Evolutionary conservation across 2,797 vertebrate genomes (phyloP).

Genomic region (Enteromius unitaeniatus): DNA sequence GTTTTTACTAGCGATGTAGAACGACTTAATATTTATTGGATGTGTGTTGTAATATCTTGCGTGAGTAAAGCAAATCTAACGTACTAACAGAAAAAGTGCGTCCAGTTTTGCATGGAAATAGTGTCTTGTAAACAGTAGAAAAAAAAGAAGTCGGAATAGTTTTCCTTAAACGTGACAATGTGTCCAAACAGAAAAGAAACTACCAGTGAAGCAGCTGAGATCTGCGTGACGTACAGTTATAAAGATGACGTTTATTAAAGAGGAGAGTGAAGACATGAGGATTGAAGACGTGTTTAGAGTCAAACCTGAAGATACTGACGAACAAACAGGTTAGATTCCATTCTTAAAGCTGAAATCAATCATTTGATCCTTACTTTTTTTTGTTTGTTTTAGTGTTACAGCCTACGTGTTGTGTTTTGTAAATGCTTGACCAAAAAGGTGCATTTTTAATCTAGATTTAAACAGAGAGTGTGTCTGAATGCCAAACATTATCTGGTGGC

Average conservation of each 20-base stretch:
- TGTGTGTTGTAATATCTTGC: not conserved
- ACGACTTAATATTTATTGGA: not conserved
- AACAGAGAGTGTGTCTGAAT: too few relatives aligned
- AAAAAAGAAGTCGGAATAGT: too few relatives aligned
- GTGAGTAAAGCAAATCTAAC: not conserved
- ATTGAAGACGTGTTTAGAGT: not conserved
- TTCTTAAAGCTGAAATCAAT: not conserved
- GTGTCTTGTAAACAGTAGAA: not conserved
- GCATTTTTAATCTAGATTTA: too few relatives aligned
- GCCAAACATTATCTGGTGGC: not conserved
- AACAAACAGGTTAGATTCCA: not conserved
- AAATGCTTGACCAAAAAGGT: too few relatives aligned
- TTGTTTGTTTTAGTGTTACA: not conserved
- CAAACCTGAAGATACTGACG: not conserved
- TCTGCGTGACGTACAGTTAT: not conserved
- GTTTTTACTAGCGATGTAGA: not conserved
- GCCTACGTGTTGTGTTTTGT: not conserved
- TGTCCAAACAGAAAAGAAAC: not conserved
- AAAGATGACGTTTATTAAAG: not conserved
- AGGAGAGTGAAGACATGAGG: not conserved
- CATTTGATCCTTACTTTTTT: too few relatives aligned
- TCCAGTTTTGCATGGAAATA: not conserved
- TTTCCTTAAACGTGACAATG: not conserved
- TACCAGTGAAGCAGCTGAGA: not conserved
- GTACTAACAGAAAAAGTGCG: not conserved